These are phyloP conservation scores for Lamellibrachia columna DNA, from an alignment of 2,888 invertebrate species.

Conservation along the genomic window DNA sequence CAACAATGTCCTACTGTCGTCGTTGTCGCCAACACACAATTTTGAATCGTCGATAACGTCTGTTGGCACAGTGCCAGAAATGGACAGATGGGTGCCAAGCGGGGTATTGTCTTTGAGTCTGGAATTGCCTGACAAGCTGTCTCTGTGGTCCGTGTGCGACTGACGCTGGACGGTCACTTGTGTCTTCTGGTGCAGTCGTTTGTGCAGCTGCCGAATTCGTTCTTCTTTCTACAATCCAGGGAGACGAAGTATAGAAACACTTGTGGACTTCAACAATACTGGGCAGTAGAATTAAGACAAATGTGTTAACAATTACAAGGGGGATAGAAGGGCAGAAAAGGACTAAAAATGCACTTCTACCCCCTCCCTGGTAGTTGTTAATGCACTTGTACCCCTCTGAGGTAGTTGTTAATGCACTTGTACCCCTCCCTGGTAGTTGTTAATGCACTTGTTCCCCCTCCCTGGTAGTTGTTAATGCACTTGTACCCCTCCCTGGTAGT, in stretches of 20 bases:
- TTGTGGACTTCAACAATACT: neutral
- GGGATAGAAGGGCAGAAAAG: too few relatives aligned
- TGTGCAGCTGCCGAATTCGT: conserved; percentile 35
- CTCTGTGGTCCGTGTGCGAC: neutral
- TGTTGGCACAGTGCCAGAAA: neutral
- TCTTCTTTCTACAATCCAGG: conserved; percentile 38
- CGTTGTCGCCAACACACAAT: neutral
- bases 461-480: too few relatives aligned
- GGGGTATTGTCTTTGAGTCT: neutral
- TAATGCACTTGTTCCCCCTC: too few relatives aligned
- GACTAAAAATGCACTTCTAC: too few relatives aligned
- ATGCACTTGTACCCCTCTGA: too few relatives aligned
- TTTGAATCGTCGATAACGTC: neutral
- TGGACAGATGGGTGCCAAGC: neutral
- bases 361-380: too few relatives aligned
- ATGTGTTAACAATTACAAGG: too few relatives aligned
- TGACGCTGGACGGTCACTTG: conserved; percentile 26
- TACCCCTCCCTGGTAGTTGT: too few relatives aligned
- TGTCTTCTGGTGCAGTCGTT: conserved; percentile 31
- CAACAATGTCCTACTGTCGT: neutral
- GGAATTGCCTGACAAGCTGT: neutral
- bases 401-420: too few relatives aligned
- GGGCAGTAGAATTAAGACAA: neutral
- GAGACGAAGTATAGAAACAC: neutral
- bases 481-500: too few relatives aligned